Base-by-base conservation (phyloP, 1,140 invertebrate genomes). In the Grapholita molesta region DNA sequence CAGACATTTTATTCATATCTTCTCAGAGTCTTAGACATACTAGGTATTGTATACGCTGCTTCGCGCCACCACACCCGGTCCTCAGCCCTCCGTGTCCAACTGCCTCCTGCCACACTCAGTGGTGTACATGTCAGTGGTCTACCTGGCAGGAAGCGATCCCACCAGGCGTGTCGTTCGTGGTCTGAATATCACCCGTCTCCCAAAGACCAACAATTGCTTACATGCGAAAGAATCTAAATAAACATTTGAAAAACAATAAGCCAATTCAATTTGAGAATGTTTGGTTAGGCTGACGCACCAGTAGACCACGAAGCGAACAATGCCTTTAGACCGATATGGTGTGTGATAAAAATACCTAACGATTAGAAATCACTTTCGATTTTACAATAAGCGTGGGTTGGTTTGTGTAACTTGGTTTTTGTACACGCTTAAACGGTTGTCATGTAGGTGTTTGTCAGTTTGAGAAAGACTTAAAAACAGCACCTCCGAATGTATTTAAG, bases 341-440 rank as follows among this genome's bases (percentile, higher is more conserved):
- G n/a, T 8, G 28, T 28, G 55, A 25, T 66, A 66, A 66, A 35
- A 66, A 35, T 66, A 66, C 24, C 55, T 61, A 6, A 15, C 15
- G 18, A 48, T 48, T 61, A 28, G 24, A 30, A 61, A 61, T 28
- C 53, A 28, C 55, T 61, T 61, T 61, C 55, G 55, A 61, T 61
- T 61, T 61, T 61, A 28, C 24, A 61, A 61, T 61, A n/a, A 32
- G 55, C 24, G 55, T 61, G 55, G 55, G 55, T 28, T 2, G 30
- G 55, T 61, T 61, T 61, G 25, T 61, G 24, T 28, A 30, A 28
- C 52, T 55, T 18, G 21, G 42, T 61, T 61, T 61, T 61, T 61
- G 55, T 61, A 15, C 4, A 24, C 18, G 64, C 32, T 32, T 66
- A 66, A 66, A 38, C 64, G 64, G 64, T 35, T 21, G 61, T 35